A percentile compares a stretch with the other conserved stretches of the same genome.
phyloP scores from a whole-genome alignment of 2,888 invertebrate genomes.

The Conus canariensis region DNA sequence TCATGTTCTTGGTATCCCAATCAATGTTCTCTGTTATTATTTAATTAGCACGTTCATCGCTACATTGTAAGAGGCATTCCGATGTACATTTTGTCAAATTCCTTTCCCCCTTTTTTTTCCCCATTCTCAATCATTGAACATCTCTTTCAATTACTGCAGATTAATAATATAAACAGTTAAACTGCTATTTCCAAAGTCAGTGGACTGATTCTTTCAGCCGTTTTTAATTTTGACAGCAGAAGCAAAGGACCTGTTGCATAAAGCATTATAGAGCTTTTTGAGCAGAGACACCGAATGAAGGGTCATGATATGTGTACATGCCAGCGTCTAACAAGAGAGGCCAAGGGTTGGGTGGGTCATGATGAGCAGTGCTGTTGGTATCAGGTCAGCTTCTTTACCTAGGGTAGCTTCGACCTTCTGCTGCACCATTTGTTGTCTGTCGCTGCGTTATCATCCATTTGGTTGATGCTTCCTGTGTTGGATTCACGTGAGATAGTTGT shows the following conservation, averaged over 20 bases:
- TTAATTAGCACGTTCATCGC: background rate
- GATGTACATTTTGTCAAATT: slow-evolving; percentile 34
- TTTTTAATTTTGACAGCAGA: slow-evolving; percentile 12
- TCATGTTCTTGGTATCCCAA: background rate
- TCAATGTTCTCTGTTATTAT: slow-evolving; percentile 18
- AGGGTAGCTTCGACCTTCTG: slow-evolving; percentile 6
- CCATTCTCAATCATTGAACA: background rate
- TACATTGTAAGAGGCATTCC: slow-evolving; percentile 44
- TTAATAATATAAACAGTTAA: background rate
- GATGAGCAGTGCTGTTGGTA: background rate
- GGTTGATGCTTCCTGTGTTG: slow-evolving; percentile 29
- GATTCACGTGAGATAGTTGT: slow-evolving; percentile 16
- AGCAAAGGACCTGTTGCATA: background rate
- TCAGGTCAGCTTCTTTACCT: slow-evolving; percentile 11
- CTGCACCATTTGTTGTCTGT: slow-evolving; percentile 29
- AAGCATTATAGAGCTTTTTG: background rate
- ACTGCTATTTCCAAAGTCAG: background rate
- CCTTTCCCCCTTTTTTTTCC: background rate
- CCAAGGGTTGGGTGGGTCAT: slow-evolving; percentile 18
- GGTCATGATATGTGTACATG: background rate
- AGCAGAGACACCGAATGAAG: background rate
- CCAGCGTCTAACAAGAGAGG: background rate
- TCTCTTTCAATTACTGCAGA: slow-evolving; percentile 14
- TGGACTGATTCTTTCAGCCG: background rate
- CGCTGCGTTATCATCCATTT: slow-evolving; percentile 12